Base-by-base conservation (phyloP, 2,888 invertebrate species). In the Dolomedes plantarius region DNA sequence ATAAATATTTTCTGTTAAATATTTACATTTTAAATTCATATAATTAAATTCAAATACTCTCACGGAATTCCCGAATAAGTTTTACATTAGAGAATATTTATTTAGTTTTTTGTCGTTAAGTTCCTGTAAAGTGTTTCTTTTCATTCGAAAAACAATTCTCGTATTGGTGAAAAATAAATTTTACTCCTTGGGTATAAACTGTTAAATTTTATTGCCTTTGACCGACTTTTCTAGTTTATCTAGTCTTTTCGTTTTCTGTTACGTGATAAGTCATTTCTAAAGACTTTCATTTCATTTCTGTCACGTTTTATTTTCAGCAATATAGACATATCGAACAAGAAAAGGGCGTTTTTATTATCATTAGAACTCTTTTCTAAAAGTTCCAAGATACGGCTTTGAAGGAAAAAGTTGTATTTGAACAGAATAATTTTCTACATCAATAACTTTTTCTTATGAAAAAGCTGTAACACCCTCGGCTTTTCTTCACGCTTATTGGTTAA, bases 201-300 rank as follows among this genome's bases (percentile, higher is more conserved):
- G 36, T 36, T 65, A 31, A 65, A 65, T 65, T 65, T 65, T 31
- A 29, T 31, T 31, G 13, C n/a, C 29, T 29, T 65, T 9, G 65
- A 29, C 29, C 16, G 13, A 16, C 65, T 9, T 28, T 29, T 65
- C 65, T 3, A 3, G 56, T 23, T 56, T 56, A 56, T 56, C 56
- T 23, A 23, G 19, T 23, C 23, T 56, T 19, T 56, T 23, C 56
- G 23, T 56, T 56, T 50, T 41, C 16, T 36, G 39, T 41, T 32
- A 13, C 6, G 76, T 50, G 74, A 50, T 67, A 29, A 76, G 27
- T 36, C 7, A n/a, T 32, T 68, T 56, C 50, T 67, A 16, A 50
- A 65, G 64, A 65, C 28, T 65, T 74, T 74, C 5, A 31, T 31
- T 65, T 65, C 31, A 65, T 62, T 73, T 50, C 27, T 29, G 71